Percentiles rank a stretch among this genome's conserved stretches.
Evolutionary conservation across 2,113 vertebrate species (phyloP).

Genomic region (Myotis yumanensis): DNA sequence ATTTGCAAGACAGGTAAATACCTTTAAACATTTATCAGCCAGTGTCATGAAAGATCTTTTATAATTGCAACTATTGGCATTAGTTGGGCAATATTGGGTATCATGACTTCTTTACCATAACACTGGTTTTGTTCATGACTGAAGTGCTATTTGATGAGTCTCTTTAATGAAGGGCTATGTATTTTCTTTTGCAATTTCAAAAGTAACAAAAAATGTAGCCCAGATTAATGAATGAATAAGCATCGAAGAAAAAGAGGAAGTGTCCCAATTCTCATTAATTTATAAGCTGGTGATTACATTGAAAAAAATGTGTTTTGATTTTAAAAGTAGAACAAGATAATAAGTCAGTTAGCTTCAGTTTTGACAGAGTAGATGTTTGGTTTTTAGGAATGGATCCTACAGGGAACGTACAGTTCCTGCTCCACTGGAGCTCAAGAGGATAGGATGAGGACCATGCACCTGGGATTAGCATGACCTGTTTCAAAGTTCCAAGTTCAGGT

Average conservation of each 20-base stretch:
- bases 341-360: background rate
- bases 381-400: background rate
- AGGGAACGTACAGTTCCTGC: background rate
- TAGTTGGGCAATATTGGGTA: background rate
- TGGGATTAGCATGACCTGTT: background rate
- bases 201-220: background rate
- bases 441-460: background rate
- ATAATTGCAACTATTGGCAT: background rate
- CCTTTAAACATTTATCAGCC: conserved; percentile 11
- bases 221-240: background rate
- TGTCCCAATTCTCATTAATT: background rate
- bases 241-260: conserved; percentile 2
- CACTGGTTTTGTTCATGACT: conserved; percentile 34
- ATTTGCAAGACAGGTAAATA: conserved; percentile 15
- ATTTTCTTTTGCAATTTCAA: conserved; percentile 29
- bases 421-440: background rate
- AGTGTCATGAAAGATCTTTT: conserved; percentile 9
- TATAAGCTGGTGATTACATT: background rate
- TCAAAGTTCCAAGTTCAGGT: background rate
- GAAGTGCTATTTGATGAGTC: background rate
- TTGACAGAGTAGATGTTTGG: background rate
- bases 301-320: background rate
- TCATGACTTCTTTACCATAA: background rate
- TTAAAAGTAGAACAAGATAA: background rate
- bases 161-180: background rate